phyloP scores from a whole-genome alignment of 2,113 vertebrate genomes.

The Cairina moschata region DNA sequence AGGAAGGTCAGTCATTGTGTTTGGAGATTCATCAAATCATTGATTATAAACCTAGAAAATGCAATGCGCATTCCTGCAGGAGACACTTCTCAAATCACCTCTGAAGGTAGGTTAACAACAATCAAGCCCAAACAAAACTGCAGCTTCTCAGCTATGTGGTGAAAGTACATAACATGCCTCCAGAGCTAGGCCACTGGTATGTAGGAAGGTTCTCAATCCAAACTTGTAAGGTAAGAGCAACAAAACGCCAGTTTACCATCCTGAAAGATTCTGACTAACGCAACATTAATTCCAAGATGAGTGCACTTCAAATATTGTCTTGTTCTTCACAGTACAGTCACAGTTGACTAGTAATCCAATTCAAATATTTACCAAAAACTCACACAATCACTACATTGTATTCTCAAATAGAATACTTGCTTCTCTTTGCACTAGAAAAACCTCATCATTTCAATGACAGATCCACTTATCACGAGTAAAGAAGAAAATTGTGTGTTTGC shows the following conservation, averaged over 20 bases:
- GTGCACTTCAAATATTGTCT: background rate
- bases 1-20: background rate
- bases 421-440: background rate
- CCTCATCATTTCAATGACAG: background rate
- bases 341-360: background rate
- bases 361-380: background rate
- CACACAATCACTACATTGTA: background rate
- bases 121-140: background rate
- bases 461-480: background rate
- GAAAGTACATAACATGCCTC: background rate
- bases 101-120: background rate
- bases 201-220: background rate
- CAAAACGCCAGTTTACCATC: background rate
- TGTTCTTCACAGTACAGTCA: background rate
- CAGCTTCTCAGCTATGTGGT: background rate
- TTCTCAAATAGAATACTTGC: background rate
- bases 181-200: background rate
- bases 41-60: background rate
- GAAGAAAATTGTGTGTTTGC: background rate
- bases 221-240: background rate
- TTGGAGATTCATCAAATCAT: background rate
- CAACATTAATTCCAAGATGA: background rate
- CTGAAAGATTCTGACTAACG: background rate
- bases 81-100: background rate
- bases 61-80: rapidly evolving